Evolutionary conservation across 1,140 invertebrate species (phyloP), one percentile per base, ranked within the genome.

Genomic region (Patella vulgata): DNA sequence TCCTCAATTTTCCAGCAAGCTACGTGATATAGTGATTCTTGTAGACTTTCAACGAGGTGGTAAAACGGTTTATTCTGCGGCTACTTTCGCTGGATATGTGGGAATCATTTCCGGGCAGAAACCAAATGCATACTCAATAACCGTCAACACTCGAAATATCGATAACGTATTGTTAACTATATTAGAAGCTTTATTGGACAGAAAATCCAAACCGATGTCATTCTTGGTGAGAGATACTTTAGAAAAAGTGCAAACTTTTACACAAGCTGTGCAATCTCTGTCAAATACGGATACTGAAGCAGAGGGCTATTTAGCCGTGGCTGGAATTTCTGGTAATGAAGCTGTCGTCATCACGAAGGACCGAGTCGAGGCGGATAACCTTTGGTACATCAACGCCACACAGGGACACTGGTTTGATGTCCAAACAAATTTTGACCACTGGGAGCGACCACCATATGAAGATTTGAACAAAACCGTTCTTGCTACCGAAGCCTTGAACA

Each of bases 241-340:
- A 27, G 85, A 87, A 73, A 71, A 75, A n/a, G 83, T 79, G 0
- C 63, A 53, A 17, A 76, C 58, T 14, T 88, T 82, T 65, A 63
- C 75, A 17, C 59, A 73, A 21, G 87, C 87, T 19, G 70, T 86
- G 14, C 51, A 79, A 9, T 69, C 70, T 21, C 69, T 88, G 27
- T 70, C 80, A 0, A 76, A 75, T 30, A 74, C 81, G 9, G 48
- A 75, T 8, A 80, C 86, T 5, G 63, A 85, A 19, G 77, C 79
- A 6, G 66, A 68, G 5, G 68, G 47, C 11, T 81, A 81, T 57
- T 68, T 71, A 36, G 79, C 80, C 19, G 28, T 81, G 0, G 79
- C 59, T 28, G 79, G 79, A 0, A 54, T 62, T 6, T 57, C 74
- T 1, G 54, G 56, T 14, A 68, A 66, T n/a, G 68, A 81, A 47